These are phyloP conservation scores for Myotis vivesi DNA, from an alignment of 2,797 vertebrate genomes.

Conservation along the genomic window DNA sequence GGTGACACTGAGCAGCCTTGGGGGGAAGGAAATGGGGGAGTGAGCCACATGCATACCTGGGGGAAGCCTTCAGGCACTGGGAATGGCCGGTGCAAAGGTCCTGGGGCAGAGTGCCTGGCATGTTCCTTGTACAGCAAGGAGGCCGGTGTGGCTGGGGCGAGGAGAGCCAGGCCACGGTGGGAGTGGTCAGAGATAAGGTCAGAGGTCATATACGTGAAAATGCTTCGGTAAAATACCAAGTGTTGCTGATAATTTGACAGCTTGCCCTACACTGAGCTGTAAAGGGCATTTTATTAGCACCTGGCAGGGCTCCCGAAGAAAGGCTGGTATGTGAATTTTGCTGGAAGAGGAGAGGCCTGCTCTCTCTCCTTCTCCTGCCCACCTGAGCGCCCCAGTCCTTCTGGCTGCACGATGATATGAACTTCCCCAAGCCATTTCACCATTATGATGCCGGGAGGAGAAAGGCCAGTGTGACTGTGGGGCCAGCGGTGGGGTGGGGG, in stretches of 20 bases:
- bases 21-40: not conserved
- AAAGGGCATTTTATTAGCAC: not conserved
- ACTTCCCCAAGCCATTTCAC: not conserved
- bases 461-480: not conserved
- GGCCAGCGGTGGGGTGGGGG: fast-evolving
- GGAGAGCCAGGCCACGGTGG: not conserved
- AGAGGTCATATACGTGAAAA: not conserved
- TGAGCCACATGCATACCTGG: fast-evolving
- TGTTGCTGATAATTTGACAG: not conserved
- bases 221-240: not conserved
- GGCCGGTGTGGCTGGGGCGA: fast-evolving
- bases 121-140: not conserved
- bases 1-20: not conserved
- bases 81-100: not conserved
- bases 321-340: not conserved
- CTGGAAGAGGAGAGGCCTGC: not conserved
- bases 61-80: not conserved
- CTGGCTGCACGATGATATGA: fast-evolving
- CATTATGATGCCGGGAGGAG: not conserved
- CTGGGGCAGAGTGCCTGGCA: not conserved
- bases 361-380: not conserved
- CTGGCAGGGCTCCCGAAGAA: not conserved
- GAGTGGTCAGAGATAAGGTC: not conserved
- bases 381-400: not conserved
- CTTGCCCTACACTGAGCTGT: not conserved